Evolutionary conservation across 1,140 invertebrate species (phyloP).

Genomic region (Megathymus violae): DNA sequence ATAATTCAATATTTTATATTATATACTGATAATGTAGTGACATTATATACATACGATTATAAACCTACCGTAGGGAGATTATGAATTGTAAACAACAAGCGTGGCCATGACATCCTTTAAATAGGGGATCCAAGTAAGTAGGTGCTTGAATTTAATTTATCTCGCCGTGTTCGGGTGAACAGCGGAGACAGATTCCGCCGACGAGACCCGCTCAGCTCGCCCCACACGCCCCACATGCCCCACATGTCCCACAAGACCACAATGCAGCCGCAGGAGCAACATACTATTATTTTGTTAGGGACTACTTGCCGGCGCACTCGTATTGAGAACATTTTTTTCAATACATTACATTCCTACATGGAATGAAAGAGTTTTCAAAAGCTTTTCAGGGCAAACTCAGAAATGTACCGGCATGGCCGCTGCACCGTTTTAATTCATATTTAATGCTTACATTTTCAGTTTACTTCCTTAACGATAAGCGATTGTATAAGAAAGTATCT

Average conservation of each 20-base stretch:
- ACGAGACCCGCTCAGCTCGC: too few relatives aligned
- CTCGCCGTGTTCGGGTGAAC: neutral
- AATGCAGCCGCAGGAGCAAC: constrained; percentile 17
- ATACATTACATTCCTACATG: constrained; percentile 17
- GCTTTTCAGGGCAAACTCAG: constrained; percentile 8
- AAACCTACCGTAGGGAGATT: too few relatives aligned
- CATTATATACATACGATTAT: too few relatives aligned
- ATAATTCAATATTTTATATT: too few relatives aligned
- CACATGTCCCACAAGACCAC: neutral
- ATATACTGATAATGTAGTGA: too few relatives aligned
- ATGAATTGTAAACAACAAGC: too few relatives aligned
- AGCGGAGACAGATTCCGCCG: neutral
- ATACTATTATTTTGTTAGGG: constrained; percentile 18
- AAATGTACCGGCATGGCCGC: neutral
- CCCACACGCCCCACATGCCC: too few relatives aligned
- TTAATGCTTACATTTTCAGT: neutral
- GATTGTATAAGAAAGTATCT: too few relatives aligned
- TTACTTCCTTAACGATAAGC: too few relatives aligned
- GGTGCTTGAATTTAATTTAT: too few relatives aligned
- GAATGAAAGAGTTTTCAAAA: constrained; percentile 17
- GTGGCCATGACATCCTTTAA: too few relatives aligned
- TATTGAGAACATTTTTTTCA: constrained; percentile 26
- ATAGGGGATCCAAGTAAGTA: too few relatives aligned
- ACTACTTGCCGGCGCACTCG: constrained; percentile 14
- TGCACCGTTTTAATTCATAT: neutral